Conservation (phyloP, 2,113 vertebrate genomes). For the Eira barbara region DNA sequence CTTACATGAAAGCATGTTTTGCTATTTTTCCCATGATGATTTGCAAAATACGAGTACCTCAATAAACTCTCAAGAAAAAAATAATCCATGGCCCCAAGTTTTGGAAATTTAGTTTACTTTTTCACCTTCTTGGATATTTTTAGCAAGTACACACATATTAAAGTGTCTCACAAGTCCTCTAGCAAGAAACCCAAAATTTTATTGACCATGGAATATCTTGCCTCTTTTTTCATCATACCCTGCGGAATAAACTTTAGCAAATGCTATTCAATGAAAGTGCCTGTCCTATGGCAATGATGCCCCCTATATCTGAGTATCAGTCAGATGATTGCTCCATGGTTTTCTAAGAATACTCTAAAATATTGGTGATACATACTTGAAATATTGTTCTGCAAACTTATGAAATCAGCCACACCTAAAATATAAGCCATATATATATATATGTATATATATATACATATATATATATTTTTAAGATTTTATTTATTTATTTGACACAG, state of each 20-base stretch:
- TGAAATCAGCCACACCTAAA: neutral
- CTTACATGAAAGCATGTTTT: neutral
- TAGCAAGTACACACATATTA: neutral
- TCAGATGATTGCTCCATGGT: neutral
- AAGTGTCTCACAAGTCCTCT: neutral
- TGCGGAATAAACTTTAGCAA: neutral
- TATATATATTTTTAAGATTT: too few species aligned
- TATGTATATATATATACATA: too few species aligned
- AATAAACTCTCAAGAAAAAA: neutral
- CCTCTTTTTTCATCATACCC: neutral
- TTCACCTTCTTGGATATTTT: neutral
- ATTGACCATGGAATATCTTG: neutral
- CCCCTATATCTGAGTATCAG: neutral
- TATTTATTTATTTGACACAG: too few species aligned
- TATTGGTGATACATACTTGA: neutral
- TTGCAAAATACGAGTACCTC: neutral
- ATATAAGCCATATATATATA: neutral
- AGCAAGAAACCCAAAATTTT: neutral
- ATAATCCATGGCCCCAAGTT: neutral
- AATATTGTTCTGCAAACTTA: neutral
- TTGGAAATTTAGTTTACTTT: neutral
- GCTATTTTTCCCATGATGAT: neutral
- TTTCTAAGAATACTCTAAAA: neutral
- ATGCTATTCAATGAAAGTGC: neutral
- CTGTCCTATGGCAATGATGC: accelerated